Percentiles rank a stretch among this genome's conserved stretches.
These are phyloP conservation scores for Drosophila suboccidentalis DNA, from an alignment of 2,888 invertebrate species.

Conservation along the genomic window DNA sequence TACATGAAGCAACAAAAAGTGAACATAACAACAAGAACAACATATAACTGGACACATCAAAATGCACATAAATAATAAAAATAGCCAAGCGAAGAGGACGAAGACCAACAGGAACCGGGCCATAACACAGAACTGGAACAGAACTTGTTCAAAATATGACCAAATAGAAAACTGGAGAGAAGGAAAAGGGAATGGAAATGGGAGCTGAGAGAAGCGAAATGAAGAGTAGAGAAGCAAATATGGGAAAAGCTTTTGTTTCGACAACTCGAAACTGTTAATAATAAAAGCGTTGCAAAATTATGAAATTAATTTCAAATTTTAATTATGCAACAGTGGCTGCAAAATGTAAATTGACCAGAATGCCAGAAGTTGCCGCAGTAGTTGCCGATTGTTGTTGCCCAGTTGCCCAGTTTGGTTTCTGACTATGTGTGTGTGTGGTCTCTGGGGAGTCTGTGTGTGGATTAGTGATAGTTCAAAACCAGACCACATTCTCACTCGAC, in stretches of 20 bases:
- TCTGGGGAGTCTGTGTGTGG: slow-evolving; percentile 20
- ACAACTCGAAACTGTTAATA: slow-evolving; percentile 66
- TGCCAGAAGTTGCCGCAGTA: slow-evolving; percentile 41
- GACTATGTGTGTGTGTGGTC: slow-evolving; percentile 29
- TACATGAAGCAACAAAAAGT: slow-evolving; percentile 42
- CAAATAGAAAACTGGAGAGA: background rate
- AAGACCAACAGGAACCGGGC: slow-evolving; percentile 53
- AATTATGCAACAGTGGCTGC: slow-evolving; percentile 78
- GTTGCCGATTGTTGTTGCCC: slow-evolving; percentile 6
- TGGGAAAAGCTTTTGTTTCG: slow-evolving; percentile 58
- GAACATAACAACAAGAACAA: slow-evolving; percentile 20
- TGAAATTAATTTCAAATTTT: slow-evolving; percentile 79
- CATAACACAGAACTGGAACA: slow-evolving; percentile 34
- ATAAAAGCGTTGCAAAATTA: slow-evolving; percentile 70
- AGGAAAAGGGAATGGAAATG: background rate
- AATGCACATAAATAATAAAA: slow-evolving; percentile 80
- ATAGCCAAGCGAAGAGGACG: slow-evolving; percentile 56
- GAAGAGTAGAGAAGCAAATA: slow-evolving; percentile 2
- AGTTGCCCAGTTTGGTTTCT: slow-evolving; percentile 26
- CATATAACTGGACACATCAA: slow-evolving; percentile 72
- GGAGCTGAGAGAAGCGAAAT: background rate
- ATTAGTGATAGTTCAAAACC: slow-evolving; percentile 28
- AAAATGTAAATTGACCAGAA: slow-evolving; percentile 69
- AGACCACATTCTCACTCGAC: slow-evolving; percentile 22
- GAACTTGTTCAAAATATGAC: slow-evolving; percentile 4